Percentiles rank a stretch among this genome's conserved stretches.
Conservation (phyloP, 2,797 vertebrate species). For the Pseudochirops corinnae region DNA sequence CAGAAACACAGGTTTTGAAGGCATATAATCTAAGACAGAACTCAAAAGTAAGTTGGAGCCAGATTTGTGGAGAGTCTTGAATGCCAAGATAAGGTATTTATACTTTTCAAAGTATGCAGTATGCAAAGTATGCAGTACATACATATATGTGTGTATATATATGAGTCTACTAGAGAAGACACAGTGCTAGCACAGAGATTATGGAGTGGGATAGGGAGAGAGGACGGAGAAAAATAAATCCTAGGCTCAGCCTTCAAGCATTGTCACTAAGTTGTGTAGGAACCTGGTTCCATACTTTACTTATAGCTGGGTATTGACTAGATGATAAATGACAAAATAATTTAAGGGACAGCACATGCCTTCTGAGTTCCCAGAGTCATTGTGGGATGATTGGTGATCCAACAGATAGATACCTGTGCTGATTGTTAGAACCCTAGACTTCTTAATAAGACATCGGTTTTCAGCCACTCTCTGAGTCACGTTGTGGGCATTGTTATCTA, state of each 20-base stretch:
- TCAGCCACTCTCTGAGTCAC: slow-evolving; percentile 6
- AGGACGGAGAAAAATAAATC: neutral
- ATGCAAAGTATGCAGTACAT: neutral
- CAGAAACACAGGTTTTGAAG: neutral
- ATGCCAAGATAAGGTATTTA: neutral
- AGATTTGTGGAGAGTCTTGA: neutral
- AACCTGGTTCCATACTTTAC: neutral
- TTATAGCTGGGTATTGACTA: neutral
- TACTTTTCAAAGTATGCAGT: neutral
- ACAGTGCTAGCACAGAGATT: neutral
- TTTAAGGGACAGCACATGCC: neutral
- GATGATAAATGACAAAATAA: neutral
- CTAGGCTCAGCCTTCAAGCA: neutral
- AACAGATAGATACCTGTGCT: neutral
- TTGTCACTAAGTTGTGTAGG: neutral
- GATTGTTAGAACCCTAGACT: neutral
- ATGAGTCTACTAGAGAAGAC: neutral
- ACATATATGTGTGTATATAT: neutral
- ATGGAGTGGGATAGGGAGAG: neutral
- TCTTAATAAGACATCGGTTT: slow-evolving; percentile 22
- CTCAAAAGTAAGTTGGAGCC: neutral
- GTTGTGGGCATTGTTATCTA: neutral
- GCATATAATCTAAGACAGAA: neutral
- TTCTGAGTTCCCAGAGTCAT: neutral
- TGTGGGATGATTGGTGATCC: neutral